Percentiles rank a stretch among this genome's conserved stretches.
phyloP scores from a whole-genome alignment of 2,888 invertebrate species.

The Pogonocherus hispidulus region DNA sequence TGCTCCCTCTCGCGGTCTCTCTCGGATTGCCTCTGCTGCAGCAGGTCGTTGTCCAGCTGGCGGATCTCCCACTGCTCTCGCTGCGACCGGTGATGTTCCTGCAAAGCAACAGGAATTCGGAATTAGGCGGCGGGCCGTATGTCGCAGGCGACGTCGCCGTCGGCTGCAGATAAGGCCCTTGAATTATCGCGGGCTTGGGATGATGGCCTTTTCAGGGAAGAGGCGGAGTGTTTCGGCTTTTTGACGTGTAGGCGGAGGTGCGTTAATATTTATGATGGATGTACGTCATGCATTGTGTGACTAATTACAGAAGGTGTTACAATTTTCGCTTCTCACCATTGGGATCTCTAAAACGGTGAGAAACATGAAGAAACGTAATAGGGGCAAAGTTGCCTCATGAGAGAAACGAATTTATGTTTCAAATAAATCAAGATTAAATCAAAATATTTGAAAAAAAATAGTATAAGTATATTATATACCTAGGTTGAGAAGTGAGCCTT shows the following conservation, averaged over 20 bases:
- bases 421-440: no score
- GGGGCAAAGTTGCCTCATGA: no score
- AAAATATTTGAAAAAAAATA: no score
- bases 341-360: no score
- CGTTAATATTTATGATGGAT: not conserved
- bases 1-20: constrained; percentile 73
- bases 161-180: not conserved
- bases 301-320: no score
- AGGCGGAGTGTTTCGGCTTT: not conserved
- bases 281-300: no score
- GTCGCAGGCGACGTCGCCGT: not conserved
- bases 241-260: not conserved
- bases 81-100: constrained; percentile 72
- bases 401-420: no score
- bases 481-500: no score
- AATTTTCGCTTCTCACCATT: no score
- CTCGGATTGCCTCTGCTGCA: constrained; percentile 75
- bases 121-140: constrained; percentile 1
- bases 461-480: no score
- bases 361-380: no score
- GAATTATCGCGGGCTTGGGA: constrained; percentile 1
- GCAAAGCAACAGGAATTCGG: constrained; percentile 42
- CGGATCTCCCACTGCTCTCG: constrained; percentile 75
- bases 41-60: constrained; percentile 73
- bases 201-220: not conserved